Conservation (phyloP, 2,797 vertebrate genomes). For the Artibeus jamaicensis region DNA sequence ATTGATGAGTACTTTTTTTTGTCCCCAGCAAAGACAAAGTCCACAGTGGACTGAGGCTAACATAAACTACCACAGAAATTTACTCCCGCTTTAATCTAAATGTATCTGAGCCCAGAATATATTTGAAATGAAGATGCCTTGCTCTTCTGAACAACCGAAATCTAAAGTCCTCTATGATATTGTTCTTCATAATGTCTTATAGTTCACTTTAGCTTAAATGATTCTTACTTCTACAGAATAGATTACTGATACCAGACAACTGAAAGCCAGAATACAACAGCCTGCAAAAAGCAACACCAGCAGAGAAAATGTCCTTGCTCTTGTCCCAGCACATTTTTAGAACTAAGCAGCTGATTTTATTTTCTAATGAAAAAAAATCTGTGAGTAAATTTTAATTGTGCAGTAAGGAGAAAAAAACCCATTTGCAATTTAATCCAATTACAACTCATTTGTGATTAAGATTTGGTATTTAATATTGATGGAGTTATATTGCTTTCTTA, state of each 20-base stretch:
- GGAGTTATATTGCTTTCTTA: slow-evolving; percentile 68
- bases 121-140: slow-evolving; percentile 72
- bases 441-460: slow-evolving; percentile 68
- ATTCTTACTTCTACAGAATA: slow-evolving; percentile 54
- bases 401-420: background rate
- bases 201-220: slow-evolving; percentile 59
- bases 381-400: slow-evolving; percentile 72
- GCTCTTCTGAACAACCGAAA: slow-evolving; percentile 54
- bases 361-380: slow-evolving; percentile 71
- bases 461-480: slow-evolving; percentile 70
- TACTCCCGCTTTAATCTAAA: slow-evolving; percentile 65
- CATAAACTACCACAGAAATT: slow-evolving; percentile 55
- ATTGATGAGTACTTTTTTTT: background rate
- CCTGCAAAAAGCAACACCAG: slow-evolving; percentile 39
- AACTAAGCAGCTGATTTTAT: slow-evolving; percentile 73
- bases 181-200: slow-evolving; percentile 45
- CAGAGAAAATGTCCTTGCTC: slow-evolving; percentile 57
- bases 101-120: slow-evolving; percentile 35
- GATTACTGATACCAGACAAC: slow-evolving; percentile 30
- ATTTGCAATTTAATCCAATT: slow-evolving; percentile 73
- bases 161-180: slow-evolving; percentile 52
- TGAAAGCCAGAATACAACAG: background rate
- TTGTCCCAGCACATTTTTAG: slow-evolving; percentile 67
- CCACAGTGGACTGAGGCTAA: slow-evolving; percentile 16
- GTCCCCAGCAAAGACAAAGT: slow-evolving; percentile 60